Evolutionary conservation across 2,113 vertebrate genomes (phyloP).

Genomic region (Chlamydotis undulata): DNA sequence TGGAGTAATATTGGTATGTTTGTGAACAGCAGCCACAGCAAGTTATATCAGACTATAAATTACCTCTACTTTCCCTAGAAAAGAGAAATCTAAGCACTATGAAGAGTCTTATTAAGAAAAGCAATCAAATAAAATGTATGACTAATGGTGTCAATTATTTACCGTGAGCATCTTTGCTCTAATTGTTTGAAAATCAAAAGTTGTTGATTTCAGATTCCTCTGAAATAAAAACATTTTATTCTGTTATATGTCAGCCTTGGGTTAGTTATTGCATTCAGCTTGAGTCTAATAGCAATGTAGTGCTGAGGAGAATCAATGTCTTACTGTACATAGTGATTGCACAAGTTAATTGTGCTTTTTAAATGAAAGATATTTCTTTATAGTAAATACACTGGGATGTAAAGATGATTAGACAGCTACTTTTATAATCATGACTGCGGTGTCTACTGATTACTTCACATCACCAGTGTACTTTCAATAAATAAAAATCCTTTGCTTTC

Average conservation of each 20-base stretch:
- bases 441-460: not conserved
- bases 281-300: not conserved
- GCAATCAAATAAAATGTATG: not conserved
- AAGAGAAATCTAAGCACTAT: not conserved
- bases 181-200: not conserved
- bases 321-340: not conserved
- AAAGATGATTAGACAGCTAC: not conserved
- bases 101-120: not conserved
- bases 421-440: not conserved
- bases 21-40: not conserved
- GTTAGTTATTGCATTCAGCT: not conserved
- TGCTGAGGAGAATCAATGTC: not conserved
- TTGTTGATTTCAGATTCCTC: not conserved
- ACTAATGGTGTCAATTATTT: not conserved
- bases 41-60: not conserved
- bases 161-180: not conserved
- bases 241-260: not conserved
- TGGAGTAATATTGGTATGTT: not conserved
- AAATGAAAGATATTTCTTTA: conserved; percentile 8
- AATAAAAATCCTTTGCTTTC: not conserved
- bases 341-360: not conserved
- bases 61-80: not conserved
- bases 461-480: not conserved
- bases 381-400: not conserved
- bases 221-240: not conserved